Conservation (phyloP, 2,888 invertebrate genomes). For the Chloroclysta siterata region DNA sequence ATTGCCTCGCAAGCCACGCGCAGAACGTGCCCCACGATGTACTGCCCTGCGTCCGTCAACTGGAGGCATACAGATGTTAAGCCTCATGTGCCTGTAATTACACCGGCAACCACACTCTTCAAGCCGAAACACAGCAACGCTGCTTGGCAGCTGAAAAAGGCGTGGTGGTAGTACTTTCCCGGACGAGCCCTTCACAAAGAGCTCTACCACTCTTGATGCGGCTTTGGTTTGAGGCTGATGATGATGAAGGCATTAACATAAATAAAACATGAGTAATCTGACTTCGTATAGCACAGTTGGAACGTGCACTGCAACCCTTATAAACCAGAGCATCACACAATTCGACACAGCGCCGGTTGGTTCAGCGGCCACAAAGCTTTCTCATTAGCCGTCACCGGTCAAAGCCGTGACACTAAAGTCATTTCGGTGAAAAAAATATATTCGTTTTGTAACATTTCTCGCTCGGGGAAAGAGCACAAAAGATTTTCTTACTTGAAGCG, state of each 20-base stretch:
- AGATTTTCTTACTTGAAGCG: constrained; percentile 82
- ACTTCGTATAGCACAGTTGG: constrained; percentile 4
- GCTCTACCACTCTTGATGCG: too few species aligned
- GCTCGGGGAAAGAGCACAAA: constrained; percentile 80
- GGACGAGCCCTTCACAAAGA: too few species aligned
- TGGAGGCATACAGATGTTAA: too few species aligned
- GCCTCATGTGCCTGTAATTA: too few species aligned
- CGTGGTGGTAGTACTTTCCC: too few species aligned
- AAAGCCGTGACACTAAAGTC: constrained; percentile 80
- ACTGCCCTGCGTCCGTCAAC: too few species aligned
- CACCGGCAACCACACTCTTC: too few species aligned
- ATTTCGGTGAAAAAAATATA: constrained; percentile 74
- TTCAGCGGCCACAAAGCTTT: constrained; percentile 79
- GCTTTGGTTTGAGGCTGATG: too few species aligned
- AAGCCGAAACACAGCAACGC: too few species aligned
- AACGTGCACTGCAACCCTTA: constrained; percentile 57
- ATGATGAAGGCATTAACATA: neutral
- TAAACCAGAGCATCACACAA: constrained; percentile 72
- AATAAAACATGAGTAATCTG: constrained; percentile 9
- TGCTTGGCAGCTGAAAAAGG: too few species aligned
- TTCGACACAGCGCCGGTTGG: constrained; percentile 80
- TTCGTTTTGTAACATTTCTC: constrained; percentile 79
- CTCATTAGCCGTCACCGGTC: constrained; percentile 81
- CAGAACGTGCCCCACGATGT: too few species aligned
- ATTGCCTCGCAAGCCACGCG: too few species aligned